These are phyloP conservation scores for Hemicrepidius hirtus DNA, from an alignment of 2,888 invertebrate species.

Conservation along the genomic window DNA sequence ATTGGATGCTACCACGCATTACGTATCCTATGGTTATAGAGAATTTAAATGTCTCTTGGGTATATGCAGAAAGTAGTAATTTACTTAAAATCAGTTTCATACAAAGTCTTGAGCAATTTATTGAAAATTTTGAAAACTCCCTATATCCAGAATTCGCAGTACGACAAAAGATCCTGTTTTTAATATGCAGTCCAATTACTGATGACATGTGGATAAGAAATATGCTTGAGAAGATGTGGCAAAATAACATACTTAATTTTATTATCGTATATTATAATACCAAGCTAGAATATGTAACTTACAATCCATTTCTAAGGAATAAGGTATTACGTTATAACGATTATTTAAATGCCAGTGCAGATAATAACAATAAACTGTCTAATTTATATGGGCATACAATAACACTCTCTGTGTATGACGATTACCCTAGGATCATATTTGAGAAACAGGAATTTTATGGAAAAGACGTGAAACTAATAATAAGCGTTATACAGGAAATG, in stretches of 20 bases:
- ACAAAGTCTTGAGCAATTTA: neutral
- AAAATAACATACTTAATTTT: constrained; percentile 16
- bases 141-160: neutral
- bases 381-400: constrained; percentile 10
- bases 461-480: neutral
- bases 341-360: neutral
- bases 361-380: neutral
- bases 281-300: constrained; percentile 1
- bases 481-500: neutral
- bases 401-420: neutral
- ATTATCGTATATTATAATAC: constrained; percentile 4
- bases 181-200: neutral
- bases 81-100: neutral
- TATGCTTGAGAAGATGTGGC: neutral
- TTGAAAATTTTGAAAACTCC: neutral
- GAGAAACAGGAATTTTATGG: neutral
- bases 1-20: too few species aligned
- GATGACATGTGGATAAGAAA: neutral
- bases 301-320: constrained; percentile 10
- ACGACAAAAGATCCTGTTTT: neutral
- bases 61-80: too few species aligned
- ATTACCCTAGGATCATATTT: neutral
- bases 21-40: too few species aligned
- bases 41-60: too few species aligned
- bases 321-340: neutral